Percentiles rank a stretch among this genome's conserved stretches.
These are phyloP conservation scores for Poliocrania exsul DNA, from an alignment of 2,797 vertebrate genomes.

Conservation along the genomic window DNA sequence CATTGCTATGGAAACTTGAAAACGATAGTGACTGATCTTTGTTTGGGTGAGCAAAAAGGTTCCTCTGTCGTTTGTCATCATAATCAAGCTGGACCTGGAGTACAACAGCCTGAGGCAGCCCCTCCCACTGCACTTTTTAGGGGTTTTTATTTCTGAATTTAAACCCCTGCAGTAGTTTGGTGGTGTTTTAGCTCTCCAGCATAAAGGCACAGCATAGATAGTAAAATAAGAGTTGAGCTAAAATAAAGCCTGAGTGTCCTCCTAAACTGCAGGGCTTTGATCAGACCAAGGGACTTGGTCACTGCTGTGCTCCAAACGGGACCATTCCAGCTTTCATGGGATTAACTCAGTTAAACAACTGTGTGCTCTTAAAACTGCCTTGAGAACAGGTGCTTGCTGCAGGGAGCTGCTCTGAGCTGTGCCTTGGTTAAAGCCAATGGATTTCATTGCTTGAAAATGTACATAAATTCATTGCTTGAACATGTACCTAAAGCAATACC, in stretches of 20 bases:
- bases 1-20: slow-evolving; percentile 60
- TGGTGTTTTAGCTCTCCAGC: neutral
- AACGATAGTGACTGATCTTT: neutral
- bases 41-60: slow-evolving; percentile 14
- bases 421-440: neutral
- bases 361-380: neutral
- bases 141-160: neutral
- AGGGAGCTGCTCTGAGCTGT: neutral
- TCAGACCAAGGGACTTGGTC: neutral
- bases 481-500: too few species aligned
- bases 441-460: too few species aligned
- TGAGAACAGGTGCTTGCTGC: neutral
- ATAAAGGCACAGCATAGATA: neutral
- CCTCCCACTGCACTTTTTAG: neutral
- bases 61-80: slow-evolving; percentile 23
- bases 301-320: neutral
- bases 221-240: neutral
- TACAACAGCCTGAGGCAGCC: neutral
- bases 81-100: neutral
- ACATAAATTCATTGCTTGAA: too few species aligned
- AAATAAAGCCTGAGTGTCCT: neutral
- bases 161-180: neutral
- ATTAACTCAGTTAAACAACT: neutral
- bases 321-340: neutral
- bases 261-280: neutral